These are phyloP conservation scores for Drosophila aff. DNA, from an alignment of 1,140 invertebrate species.

Conservation along the genomic window DNA sequence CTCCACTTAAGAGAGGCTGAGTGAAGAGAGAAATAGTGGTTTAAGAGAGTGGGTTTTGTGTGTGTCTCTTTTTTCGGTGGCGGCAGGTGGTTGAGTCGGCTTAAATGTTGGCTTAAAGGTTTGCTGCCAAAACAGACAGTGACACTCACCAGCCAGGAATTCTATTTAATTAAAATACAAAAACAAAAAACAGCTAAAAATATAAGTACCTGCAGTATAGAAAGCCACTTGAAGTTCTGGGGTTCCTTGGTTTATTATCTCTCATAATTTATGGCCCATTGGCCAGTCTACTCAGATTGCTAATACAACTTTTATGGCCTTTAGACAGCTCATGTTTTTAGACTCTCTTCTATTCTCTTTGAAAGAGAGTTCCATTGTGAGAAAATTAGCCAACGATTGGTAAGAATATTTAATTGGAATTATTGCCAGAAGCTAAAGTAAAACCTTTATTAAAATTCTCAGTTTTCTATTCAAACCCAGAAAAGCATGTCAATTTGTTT, in stretches of 20 bases:
- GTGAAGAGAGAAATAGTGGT: no score
- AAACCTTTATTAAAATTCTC: no score
- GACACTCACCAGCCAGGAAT: conserved; percentile 34
- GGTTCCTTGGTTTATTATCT: conserved; percentile 12
- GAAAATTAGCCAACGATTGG: not conserved
- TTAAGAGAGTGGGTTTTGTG: not conserved
- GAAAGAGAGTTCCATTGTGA: not conserved
- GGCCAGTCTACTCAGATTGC: conserved; percentile 3
- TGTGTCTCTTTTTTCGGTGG: not conserved
- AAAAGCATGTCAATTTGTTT: not conserved
- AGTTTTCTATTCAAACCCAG: no score
- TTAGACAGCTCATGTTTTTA: not conserved
- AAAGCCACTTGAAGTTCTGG: conserved; percentile 1
- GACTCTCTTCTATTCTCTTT: not conserved
- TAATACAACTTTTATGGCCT: conserved; percentile 15
- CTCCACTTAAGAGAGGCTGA: no score
- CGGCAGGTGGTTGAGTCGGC: not conserved
- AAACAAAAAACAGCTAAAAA: not conserved
- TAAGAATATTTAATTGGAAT: not conserved
- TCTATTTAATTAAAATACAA: not conserved
- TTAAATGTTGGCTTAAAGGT: conserved; percentile 7
- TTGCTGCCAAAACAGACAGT: conserved; percentile 9
- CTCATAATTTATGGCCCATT: conserved; percentile 26
- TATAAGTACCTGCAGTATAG: not conserved
- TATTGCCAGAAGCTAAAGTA: not conserved